Conservation (phyloP, 1,140 invertebrate species). For the Bombus difficillimus region DNA sequence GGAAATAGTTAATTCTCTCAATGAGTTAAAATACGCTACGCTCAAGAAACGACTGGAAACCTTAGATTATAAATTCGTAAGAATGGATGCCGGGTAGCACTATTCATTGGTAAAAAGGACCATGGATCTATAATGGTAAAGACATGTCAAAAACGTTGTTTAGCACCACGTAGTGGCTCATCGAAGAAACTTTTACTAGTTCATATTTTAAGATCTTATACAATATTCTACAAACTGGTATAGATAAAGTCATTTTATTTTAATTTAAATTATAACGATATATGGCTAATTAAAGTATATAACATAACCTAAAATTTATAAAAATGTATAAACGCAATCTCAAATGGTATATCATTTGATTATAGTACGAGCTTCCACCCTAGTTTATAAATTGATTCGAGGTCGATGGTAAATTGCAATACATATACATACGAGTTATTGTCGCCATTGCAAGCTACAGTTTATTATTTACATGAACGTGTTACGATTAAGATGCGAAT, state of each 20-base stretch:
- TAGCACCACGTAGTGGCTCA: background rate
- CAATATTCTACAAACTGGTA: background rate
- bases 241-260: background rate
- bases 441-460: slow-evolving; percentile 35
- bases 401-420: background rate
- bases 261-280: background rate
- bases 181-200: background rate
- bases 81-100: background rate
- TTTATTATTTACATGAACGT: slow-evolving; percentile 50
- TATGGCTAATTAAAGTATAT: background rate
- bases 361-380: background rate
- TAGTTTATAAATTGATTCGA: background rate
- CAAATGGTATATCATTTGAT: background rate
- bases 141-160: background rate
- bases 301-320: background rate
- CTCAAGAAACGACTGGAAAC: slow-evolving; percentile 30
- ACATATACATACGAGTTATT: slow-evolving; percentile 16
- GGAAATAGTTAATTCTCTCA: background rate
- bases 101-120: background rate
- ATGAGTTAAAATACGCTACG: background rate
- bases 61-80: background rate
- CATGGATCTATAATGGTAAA: background rate
- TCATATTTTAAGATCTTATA: background rate
- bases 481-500: slow-evolving; percentile 39
- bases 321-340: background rate